Conservation (phyloP, 2,888 invertebrate genomes). For the Tinea semifulvella region DNA sequence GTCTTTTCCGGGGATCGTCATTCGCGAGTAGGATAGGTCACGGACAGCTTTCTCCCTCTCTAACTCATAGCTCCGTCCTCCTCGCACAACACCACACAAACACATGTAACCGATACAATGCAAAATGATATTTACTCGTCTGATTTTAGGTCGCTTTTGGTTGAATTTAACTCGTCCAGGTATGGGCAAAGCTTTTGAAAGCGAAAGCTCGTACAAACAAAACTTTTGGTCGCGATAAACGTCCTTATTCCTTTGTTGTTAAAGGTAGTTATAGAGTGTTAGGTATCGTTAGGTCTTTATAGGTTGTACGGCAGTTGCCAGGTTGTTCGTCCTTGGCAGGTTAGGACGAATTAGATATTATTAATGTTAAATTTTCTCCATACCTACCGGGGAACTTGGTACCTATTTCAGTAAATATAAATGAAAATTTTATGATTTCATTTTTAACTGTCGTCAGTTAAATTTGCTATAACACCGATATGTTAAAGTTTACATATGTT, state of each 20-base stretch:
- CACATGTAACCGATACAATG: conserved; percentile 18
- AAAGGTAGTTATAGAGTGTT: neutral
- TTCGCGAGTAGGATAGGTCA: conserved; percentile 67
- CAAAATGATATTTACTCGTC: neutral
- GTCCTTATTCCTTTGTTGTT: neutral
- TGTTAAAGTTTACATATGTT: too few species aligned
- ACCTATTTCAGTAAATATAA: too few species aligned
- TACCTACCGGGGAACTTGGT: too few species aligned
- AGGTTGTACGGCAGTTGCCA: conserved; percentile 38
- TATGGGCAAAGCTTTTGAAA: conserved; percentile 38
- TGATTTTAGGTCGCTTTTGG: neutral
- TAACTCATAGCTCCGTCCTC: conserved; percentile 27
- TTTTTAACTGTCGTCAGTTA: too few species aligned
- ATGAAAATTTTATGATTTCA: too few species aligned
- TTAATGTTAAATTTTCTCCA: conserved; percentile 58
- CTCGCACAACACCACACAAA: conserved; percentile 23
- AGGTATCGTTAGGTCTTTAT: conserved; percentile 21
- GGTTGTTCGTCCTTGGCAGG: conserved; percentile 51
- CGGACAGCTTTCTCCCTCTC: conserved; percentile 49
- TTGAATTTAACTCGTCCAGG: neutral
- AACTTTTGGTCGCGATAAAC: neutral
- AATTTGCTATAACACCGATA: too few species aligned
- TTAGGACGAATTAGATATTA: conserved; percentile 65
- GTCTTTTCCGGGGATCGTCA: conserved; percentile 60
- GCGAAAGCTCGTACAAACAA: conserved; percentile 24